Percentiles rank a stretch among this genome's conserved stretches.
Evolutionary conservation across 1,140 invertebrate genomes (phyloP).

Genomic region (Cyclina sinensis): DNA sequence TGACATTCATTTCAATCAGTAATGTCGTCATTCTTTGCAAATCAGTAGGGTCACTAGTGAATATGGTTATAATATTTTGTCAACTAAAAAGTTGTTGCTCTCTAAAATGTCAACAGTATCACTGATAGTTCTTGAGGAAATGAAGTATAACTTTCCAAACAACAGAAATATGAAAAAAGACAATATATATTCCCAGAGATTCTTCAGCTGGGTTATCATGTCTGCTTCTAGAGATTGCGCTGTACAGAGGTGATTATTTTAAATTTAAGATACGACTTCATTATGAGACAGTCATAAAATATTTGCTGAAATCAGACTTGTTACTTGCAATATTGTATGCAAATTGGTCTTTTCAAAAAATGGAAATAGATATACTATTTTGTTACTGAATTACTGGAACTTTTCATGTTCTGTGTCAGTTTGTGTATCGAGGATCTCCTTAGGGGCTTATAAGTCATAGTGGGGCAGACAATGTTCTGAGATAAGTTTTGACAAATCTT

Average conservation of each 20-base stretch:
- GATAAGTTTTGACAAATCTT: conserved; percentile 61
- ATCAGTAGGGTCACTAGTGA: too few species aligned
- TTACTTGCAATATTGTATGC: conserved; percentile 5
- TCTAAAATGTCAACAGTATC: too few species aligned
- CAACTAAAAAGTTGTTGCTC: too few species aligned
- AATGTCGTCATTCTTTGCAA: too few species aligned
- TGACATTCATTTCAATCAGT: too few species aligned
- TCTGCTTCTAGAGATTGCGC: too few species aligned
- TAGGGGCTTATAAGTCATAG: conserved; percentile 38
- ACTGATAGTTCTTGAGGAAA: too few species aligned
- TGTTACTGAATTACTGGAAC: not conserved
- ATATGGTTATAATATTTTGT: too few species aligned
- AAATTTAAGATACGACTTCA: conserved; percentile 4
- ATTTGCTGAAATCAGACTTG: not conserved
- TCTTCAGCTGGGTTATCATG: too few species aligned
- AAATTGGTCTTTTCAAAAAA: conserved; percentile 20
- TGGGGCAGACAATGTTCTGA: conserved; percentile 39
- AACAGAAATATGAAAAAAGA: too few species aligned
- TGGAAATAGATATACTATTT: conserved; percentile 16
- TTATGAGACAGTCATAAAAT: not conserved
- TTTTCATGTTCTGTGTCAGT: conserved; percentile 28
- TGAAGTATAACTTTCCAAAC: too few species aligned
- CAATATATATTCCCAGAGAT: too few species aligned
- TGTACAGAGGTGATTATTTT: not conserved
- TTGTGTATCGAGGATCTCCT: not conserved